These are phyloP conservation scores for Hylyphantes graminicola DNA, from an alignment of 1,140 invertebrate species.

Conservation along the genomic window DNA sequence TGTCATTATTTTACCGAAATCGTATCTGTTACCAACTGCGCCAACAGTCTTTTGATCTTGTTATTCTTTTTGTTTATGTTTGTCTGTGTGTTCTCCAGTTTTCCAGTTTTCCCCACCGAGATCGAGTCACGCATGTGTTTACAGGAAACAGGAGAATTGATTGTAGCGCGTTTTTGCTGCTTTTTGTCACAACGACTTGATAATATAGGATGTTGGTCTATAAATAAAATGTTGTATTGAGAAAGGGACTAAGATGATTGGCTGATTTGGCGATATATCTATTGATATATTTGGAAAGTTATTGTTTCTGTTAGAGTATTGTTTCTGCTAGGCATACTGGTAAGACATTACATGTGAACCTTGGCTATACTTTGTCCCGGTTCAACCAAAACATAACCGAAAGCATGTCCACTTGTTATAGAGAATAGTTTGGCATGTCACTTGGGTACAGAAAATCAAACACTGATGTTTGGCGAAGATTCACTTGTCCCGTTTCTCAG, in stretches of 20 bases:
- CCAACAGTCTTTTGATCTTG: not conserved
- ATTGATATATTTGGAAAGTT: no score
- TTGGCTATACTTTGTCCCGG: no score
- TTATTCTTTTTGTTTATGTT: not conserved
- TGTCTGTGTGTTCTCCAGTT: not conserved
- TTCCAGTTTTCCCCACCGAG: slow-evolving; percentile 5
- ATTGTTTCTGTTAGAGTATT: no score
- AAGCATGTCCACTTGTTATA: no score
- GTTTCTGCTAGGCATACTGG: no score
- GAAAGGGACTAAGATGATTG: not conserved
- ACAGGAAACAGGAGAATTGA: slow-evolving; percentile 21
- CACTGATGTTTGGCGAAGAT: no score
- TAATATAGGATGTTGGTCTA: no score
- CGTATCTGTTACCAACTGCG: slow-evolving; percentile 35
- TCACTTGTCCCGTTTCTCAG: no score
- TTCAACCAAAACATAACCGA: no score
- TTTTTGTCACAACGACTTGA: not conserved
- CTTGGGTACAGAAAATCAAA: no score
- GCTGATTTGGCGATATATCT: not conserved
- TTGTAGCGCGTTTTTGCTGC: slow-evolving; percentile 1
- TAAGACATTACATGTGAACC: no score
- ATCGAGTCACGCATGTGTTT: slow-evolving; percentile 27
- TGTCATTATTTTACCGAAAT: slow-evolving; percentile 41
- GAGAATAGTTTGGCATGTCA: no score
- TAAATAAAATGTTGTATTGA: not conserved